These are phyloP conservation scores for Strigamia crassipes DNA, from an alignment of 2,888 invertebrate genomes.

Conservation along the genomic window DNA sequence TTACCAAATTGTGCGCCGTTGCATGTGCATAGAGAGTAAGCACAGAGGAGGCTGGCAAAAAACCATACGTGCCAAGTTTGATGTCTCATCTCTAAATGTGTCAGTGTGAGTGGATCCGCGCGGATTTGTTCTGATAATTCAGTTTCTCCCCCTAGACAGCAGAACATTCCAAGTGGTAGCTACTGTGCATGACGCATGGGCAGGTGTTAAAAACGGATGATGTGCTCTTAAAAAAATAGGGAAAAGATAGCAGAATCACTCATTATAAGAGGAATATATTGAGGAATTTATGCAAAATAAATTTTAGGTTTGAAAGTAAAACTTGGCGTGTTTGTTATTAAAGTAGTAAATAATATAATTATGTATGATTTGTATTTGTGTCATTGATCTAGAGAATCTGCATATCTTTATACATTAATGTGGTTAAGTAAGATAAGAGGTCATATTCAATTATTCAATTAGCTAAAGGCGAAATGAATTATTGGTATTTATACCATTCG, in stretches of 20 bases:
- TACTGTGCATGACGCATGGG: conserved; percentile 12
- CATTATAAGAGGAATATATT: not conserved
- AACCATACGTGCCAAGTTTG: conserved; percentile 23
- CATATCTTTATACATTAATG: not conserved
- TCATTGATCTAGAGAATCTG: not conserved
- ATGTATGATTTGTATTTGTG: conserved; percentile 22
- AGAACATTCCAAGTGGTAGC: conserved; percentile 27
- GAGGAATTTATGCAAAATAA: not conserved
- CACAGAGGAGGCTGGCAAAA: not conserved
- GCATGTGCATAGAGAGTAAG: not conserved
- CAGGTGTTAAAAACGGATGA: not conserved
- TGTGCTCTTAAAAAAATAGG: not conserved
- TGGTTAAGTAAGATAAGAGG: conserved; percentile 8
- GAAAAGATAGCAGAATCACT: not conserved
- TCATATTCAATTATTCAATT: not conserved
- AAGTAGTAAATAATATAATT: conserved; percentile 1
- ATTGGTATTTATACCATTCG: not conserved
- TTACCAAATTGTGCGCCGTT: conserved; percentile 1
- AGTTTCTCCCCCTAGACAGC: conserved; percentile 35
- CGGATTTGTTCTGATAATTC: conserved; percentile 34
- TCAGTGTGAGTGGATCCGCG: conserved; percentile 39
- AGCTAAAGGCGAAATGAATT: not conserved
- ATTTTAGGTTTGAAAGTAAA: conserved; percentile 13
- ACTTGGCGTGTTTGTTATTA: not conserved
- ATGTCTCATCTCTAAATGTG: conserved; percentile 29